Conservation (phyloP, 2,888 invertebrate species). For the Atethmia centrago region DNA sequence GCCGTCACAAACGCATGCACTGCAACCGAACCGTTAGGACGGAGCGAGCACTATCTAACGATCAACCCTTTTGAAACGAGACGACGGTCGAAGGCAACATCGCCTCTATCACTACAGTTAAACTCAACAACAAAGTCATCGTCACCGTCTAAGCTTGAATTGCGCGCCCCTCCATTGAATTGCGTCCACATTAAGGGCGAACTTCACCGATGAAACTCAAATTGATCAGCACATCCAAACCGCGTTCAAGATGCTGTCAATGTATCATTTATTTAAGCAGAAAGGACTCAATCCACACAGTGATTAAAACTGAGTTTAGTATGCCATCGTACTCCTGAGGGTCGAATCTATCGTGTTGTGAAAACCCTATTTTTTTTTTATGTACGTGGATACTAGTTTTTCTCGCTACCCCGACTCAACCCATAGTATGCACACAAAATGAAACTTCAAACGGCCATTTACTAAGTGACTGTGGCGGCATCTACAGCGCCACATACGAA, state of each 20-base stretch:
- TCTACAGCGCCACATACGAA: too few species aligned
- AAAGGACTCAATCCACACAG: too few species aligned
- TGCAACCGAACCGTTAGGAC: constrained; percentile 82
- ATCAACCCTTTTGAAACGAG: constrained; percentile 91
- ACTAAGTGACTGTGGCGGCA: too few species aligned
- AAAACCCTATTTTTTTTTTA: too few species aligned
- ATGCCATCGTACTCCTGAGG: too few species aligned
- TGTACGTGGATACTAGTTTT: too few species aligned
- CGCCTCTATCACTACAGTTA: constrained; percentile 16
- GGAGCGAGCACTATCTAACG: constrained; percentile 83
- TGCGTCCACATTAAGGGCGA: background rate
- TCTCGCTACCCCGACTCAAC: too few species aligned
- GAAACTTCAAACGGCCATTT: too few species aligned
- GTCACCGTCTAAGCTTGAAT: background rate
- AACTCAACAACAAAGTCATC: constrained; percentile 30
- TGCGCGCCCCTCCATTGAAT: constrained; percentile 22
- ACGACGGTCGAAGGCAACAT: constrained; percentile 75
- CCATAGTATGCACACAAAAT: too few species aligned
- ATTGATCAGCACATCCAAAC: background rate
- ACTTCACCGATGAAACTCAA: background rate
- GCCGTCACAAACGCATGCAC: constrained; percentile 78
- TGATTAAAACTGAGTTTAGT: too few species aligned
- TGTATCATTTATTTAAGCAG: too few species aligned
- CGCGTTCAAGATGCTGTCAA: background rate
- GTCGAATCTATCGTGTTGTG: too few species aligned